Base-by-base conservation (phyloP, 2,113 vertebrate genomes). In the Shinisaurus crocodilurus region DNA sequence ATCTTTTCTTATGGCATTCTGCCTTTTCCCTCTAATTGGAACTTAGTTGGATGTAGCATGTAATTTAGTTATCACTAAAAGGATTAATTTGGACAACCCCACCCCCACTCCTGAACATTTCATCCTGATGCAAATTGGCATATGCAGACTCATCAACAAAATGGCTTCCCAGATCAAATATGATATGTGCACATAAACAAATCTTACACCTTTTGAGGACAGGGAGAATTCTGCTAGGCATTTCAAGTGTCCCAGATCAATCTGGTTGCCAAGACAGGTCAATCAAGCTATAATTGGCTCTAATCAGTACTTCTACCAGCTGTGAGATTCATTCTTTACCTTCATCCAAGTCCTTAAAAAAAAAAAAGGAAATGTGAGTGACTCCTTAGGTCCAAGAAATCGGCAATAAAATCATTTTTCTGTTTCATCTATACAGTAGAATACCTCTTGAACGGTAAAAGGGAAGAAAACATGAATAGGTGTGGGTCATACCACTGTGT, bases 31-130 rank as follows among this genome's bases (percentile, higher is more conserved):
- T 80, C 77, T 40, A 90, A 92, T 70, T 84, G 72, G 69, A 91
- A 92, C 50, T 85, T 87, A 91, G 89, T 82, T 63, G 87, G 80
- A 90, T 48, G 40, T 83, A 84, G 15, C 45, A 70, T 23, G 77
- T 87, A 86, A 93, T 88, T 94, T 79, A 70, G 54, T 90, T 93
- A 89, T 6, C 89, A 60, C 18, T 88, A 93, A 91, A 94, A 86
- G 45, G 43, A 94, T 91, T 93, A 76, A 92, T 89, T 48, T 80
- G 75, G 70, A 48, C 34, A 94, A 0, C 37, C 27, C 12, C 48
- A 86, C 91, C 84, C 82, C 57, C 1, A 72, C 48, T 91, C 91
- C 89, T 43, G 37, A 50, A 88, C 72, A 63, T 87, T 87, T 54
- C 27, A 43, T 43, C 86, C 86, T 40, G 86, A 70, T 82, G 23